These are phyloP conservation scores for Alectoris magna DNA, from an alignment of 2,797 vertebrate genomes.

Conservation along the genomic window DNA sequence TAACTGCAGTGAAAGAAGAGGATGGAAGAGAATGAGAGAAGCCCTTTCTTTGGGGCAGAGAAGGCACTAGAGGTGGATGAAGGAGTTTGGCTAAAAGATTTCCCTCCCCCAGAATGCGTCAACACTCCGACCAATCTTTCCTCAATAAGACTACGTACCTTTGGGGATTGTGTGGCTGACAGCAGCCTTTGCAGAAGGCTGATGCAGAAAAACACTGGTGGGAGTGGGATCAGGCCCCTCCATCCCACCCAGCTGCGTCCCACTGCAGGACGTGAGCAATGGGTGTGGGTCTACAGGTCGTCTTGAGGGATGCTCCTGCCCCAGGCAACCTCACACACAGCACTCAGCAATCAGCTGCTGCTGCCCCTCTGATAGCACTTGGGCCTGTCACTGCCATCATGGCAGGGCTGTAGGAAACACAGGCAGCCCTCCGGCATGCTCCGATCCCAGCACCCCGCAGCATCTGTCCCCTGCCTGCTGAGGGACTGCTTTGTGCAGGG, in stretches of 20 bases:
- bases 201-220: not conserved
- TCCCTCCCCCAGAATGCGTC: conserved; percentile 38
- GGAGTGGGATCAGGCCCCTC: not conserved
- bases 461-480: not conserved
- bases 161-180: not conserved
- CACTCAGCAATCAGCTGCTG: not conserved
- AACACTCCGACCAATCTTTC: conserved; percentile 18
- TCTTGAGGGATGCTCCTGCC: fast-evolving
- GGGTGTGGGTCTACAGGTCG: fast-evolving
- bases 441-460: not conserved
- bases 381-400: not conserved
- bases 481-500: not conserved
- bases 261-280: fast-evolving
- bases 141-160: not conserved
- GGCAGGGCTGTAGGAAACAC: not conserved
- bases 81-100: conserved; percentile 24
- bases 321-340: not conserved
- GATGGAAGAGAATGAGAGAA: conserved; percentile 51
- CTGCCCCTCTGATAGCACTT: not conserved
- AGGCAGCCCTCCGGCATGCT: not conserved
- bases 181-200: not conserved
- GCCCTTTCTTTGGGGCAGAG: conserved; percentile 30
- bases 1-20: conserved; percentile 57
- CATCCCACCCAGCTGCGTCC: not conserved
- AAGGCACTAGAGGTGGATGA: conserved; percentile 35